Base-by-base conservation (phyloP, 2,797 vertebrate genomes). In the Lepidocolaptes lacrymiger region DNA sequence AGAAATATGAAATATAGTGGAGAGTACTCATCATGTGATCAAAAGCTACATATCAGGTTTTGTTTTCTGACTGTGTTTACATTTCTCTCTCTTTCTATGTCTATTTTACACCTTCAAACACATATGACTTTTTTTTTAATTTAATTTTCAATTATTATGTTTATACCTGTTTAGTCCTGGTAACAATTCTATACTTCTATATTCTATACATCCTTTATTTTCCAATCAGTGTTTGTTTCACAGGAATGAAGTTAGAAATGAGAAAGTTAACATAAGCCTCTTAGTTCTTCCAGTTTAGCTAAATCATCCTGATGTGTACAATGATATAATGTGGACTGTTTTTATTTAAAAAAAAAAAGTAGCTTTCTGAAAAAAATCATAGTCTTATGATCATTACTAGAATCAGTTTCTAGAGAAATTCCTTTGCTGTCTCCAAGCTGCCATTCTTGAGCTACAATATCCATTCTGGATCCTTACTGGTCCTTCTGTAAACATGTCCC, bases 301-400 rank as follows among this genome's bases (percentile, higher is more conserved):
- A 73, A 64, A 76, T 64, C 0, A 4, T 51, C 23, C 55, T 37
- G 5, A 21, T 41, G 16, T 12, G 3, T 28, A 17, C 6, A 63
- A 15, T 43, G 20, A 4, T 10, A 56, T 24, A 63, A 17, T 7
- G 17, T 0, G 3, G 23, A 1, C 1, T 46, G 44, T 68, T 67
- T 46, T 49, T 23, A 37, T 32, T 37, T 9, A 4, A 27, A 66
- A 48, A 37, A 41, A 34, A 13, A 12, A 0, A 12, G 3, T n/a
- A 59, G 20, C 48, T 27, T 71, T 54, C 17, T 41, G 30, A 8
- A 30, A 64, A 64, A 71, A 13, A 7, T 71, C 23, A 49, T 23
- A 32, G 19, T 16, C 4, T 64, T 67, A 37, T 8, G 18, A 48
- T 30, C 12, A 24, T 46, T 58, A 30, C 11, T 62, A 56, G 19